phyloP scores from a whole-genome alignment of 1,140 invertebrate genomes.

The Bombus fervidus region DNA sequence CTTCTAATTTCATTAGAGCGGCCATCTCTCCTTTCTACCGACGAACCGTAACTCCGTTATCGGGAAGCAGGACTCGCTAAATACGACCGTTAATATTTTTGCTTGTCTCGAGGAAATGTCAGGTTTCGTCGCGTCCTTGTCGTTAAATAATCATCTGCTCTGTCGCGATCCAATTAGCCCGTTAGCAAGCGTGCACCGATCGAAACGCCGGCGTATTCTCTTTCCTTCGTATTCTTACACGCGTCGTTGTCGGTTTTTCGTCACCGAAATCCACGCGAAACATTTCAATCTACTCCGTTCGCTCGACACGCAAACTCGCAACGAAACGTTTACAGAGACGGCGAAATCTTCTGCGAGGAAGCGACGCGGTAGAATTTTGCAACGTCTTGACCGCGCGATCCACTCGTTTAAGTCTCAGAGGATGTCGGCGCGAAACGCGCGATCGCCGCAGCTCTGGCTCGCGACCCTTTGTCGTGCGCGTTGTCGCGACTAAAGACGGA shows the following conservation, averaged over 20 bases:
- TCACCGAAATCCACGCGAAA: too few species aligned
- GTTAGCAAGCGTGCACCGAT: neutral
- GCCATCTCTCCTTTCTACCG: conserved; percentile 77
- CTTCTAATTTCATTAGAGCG: conserved; percentile 79
- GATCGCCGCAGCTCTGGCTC: neutral
- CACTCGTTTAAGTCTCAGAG: conserved; percentile 22
- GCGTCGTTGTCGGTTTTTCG: too few species aligned
- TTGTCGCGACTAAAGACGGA: neutral
- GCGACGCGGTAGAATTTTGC: too few species aligned
- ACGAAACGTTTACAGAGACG: too few species aligned
- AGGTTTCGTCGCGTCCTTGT: conserved; percentile 38
- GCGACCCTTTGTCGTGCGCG: neutral
- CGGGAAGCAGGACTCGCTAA: conserved; percentile 77
- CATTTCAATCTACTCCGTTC: fast-evolving
- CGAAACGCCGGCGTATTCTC: neutral
- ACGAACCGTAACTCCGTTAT: conserved; percentile 77
- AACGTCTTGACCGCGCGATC: neutral
- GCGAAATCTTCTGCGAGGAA: too few species aligned
- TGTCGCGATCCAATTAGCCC: conserved; percentile 45
- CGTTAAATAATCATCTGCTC: conserved; percentile 59
- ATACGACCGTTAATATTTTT: conserved; percentile 74
- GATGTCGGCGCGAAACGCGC: neutral
- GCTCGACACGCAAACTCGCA: too few species aligned
- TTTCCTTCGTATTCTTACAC: neutral
- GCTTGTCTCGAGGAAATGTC: conserved; percentile 47